Conservation (phyloP, 2,113 vertebrate species). For the Melanotaenia duboulayi region DNA sequence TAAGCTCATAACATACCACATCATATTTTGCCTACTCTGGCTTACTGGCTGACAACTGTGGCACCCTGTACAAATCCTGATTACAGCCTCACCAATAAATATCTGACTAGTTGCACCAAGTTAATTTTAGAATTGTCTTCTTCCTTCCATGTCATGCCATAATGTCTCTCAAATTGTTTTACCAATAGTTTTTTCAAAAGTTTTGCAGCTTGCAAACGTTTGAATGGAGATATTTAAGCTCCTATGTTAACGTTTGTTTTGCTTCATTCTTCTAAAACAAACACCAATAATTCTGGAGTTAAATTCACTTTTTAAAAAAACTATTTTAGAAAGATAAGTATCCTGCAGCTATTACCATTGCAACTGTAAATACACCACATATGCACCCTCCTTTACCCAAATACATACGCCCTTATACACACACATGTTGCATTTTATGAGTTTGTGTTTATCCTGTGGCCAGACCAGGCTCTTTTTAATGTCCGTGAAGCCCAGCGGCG, state of each 20-base stretch:
- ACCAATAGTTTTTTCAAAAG: not conserved
- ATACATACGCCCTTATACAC: conserved; percentile 37
- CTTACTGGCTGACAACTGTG: not conserved
- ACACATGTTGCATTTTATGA: conserved; percentile 66
- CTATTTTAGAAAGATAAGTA: conserved; percentile 59
- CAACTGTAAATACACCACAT: conserved; percentile 43
- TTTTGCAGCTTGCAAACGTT: not conserved
- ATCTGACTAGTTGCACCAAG: too few species aligned
- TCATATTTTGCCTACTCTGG: not conserved
- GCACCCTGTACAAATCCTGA: not conserved
- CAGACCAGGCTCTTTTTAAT: conserved; percentile 72
- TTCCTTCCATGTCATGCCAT: too few species aligned
- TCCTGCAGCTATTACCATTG: conserved; percentile 56
- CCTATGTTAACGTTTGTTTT: conserved; percentile 29
- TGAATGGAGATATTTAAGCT: conserved; percentile 1
- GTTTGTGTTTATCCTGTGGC: conserved; percentile 75
- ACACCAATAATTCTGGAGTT: conserved; percentile 13
- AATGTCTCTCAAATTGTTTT: too few species aligned
- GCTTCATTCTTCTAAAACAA: conserved; percentile 34
- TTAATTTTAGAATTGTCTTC: too few species aligned
- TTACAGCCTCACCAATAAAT: too few species aligned
- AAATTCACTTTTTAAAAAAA: conserved; percentile 38
- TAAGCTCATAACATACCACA: too few species aligned
- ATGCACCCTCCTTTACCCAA: conserved; percentile 44
- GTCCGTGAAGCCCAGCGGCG: conserved; percentile 65